Evolutionary conservation across 2,888 invertebrate species (phyloP).

Genomic region (Cinara cedri): DNA sequence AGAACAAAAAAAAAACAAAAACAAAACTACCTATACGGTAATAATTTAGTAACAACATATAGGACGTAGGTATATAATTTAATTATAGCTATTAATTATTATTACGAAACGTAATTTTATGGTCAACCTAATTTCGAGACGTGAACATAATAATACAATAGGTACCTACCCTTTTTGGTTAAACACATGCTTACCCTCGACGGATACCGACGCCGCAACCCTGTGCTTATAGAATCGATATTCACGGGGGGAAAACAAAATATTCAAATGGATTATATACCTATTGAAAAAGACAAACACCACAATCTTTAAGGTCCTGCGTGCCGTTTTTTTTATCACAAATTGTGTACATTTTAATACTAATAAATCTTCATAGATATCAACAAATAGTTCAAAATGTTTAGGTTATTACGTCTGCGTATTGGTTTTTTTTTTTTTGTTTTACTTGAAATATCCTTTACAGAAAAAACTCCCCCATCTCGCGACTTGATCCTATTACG

Average conservation of each 20-base stretch:
- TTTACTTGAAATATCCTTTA: no score
- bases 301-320: no score
- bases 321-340: no score
- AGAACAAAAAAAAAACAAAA: slow-evolving; percentile 13
- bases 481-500: no score
- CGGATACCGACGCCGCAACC: background rate
- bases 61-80: background rate
- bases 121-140: background rate
- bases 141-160: background rate
- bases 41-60: slow-evolving; percentile 28
- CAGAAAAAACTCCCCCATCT: no score
- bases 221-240: slow-evolving; percentile 3
- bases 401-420: no score
- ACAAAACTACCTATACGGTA: slow-evolving; percentile 19
- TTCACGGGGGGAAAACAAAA: slow-evolving; percentile 23
- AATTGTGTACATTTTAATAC: no score
- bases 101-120: slow-evolving; percentile 22
- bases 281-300: no score
- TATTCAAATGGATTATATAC: no score
- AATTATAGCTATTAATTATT: slow-evolving; percentile 23
- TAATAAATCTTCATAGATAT: no score
- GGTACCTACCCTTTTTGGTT: background rate
- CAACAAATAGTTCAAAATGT: no score
- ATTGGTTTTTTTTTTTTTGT: no score
- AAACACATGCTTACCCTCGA: slow-evolving; percentile 25